phyloP scores from a whole-genome alignment of 2,113 vertebrate species.

The Stomatorhinus ivindoensis region DNA sequence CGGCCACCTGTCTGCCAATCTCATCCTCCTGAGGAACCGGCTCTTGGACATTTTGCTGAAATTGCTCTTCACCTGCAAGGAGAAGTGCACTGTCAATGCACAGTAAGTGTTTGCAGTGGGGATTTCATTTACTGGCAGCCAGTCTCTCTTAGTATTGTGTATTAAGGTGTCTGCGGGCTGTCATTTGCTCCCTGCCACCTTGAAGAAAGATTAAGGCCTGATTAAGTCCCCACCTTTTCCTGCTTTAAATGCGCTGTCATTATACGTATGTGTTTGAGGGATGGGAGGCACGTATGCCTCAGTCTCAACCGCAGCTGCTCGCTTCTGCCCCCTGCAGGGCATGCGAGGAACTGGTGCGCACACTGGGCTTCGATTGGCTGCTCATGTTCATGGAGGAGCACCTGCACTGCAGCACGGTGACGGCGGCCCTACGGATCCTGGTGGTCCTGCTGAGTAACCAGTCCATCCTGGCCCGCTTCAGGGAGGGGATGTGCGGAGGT shows the following conservation, averaged over 20 bases:
- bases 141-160: neutral
- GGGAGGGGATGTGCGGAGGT: conserved; percentile 86
- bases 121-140: neutral
- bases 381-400: conserved; percentile 98
- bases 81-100: conserved; percentile 82
- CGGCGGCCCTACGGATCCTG: conserved; percentile 83
- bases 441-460: conserved; percentile 88
- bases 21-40: conserved; percentile 87
- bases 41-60: conserved; percentile 88
- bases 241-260: neutral
- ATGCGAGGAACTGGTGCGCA: conserved; percentile 89
- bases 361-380: conserved; percentile 92
- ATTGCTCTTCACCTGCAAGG: conserved; percentile 85
- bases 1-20: conserved; percentile 84
- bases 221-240: neutral
- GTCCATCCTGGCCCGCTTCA: conserved; percentile 82
- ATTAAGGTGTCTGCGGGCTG: neutral
- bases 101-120: conserved; percentile 65
- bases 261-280: neutral
- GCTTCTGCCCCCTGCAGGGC: conserved; percentile 59
- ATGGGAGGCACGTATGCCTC: neutral
- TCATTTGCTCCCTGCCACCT: neutral
- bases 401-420: conserved; percentile 85
- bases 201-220: neutral
- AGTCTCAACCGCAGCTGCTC: neutral